phyloP scores from a whole-genome alignment of 1,140 invertebrate genomes.

The Macrocentrus cingulum region DNA sequence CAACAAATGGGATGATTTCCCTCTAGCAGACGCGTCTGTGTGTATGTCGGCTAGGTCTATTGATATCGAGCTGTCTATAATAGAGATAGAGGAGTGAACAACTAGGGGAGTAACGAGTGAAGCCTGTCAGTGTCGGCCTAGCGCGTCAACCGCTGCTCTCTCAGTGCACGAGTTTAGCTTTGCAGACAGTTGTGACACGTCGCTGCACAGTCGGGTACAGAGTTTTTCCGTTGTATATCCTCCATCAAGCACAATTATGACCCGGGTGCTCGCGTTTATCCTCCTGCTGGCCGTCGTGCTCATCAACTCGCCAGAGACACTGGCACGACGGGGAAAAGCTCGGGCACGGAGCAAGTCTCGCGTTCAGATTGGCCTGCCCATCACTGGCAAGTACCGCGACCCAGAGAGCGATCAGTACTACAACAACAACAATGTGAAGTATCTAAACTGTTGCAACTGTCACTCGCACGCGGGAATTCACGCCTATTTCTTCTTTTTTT shows the following conservation, averaged over 20 bases:
- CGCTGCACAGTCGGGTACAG: too few species aligned
- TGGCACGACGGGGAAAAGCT: constrained; percentile 63
- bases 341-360: constrained; percentile 72
- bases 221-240: background rate
- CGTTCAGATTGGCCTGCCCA: constrained; percentile 80
- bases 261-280: constrained; percentile 32
- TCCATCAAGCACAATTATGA: constrained; percentile 27
- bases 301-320: constrained; percentile 42
- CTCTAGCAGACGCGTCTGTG: constrained; percentile 1
- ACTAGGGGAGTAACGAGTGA: constrained; percentile 57
- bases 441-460: too few species aligned
- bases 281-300: constrained; percentile 50
- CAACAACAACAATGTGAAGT: constrained; percentile 81
- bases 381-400: constrained; percentile 83
- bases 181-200: too few species aligned
- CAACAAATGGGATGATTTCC: constrained; percentile 15
- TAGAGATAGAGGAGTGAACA: constrained; percentile 57
- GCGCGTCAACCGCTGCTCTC: constrained; percentile 42
- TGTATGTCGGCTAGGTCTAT: constrained; percentile 18
- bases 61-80: constrained; percentile 47
- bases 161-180: too few species aligned
- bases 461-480: too few species aligned
- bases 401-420: constrained; percentile 85
- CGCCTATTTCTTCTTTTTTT: constrained; percentile 33
- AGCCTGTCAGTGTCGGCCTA: constrained; percentile 53